These are phyloP conservation scores for Marronus borbonicus DNA, from an alignment of 2,888 invertebrate genomes.

Conservation along the genomic window DNA sequence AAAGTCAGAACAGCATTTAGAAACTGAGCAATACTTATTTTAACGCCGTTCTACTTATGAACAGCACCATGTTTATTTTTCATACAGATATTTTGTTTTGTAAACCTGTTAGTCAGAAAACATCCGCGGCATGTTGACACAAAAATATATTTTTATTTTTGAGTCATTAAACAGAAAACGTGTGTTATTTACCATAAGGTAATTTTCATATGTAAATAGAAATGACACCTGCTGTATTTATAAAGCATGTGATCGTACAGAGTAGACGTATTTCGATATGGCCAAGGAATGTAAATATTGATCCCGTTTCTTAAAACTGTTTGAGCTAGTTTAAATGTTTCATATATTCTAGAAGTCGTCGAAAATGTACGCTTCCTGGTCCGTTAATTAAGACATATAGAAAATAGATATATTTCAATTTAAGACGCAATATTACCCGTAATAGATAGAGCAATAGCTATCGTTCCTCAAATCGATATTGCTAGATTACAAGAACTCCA, in stretches of 20 bases:
- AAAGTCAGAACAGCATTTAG: no score
- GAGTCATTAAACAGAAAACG: not conserved
- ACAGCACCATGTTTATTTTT: not conserved
- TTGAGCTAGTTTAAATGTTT: not conserved
- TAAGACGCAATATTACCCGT: not conserved
- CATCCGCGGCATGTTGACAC: not conserved
- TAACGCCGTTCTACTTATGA: not conserved
- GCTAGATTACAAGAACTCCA: not conserved
- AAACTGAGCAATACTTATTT: no score
- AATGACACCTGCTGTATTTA: constrained; percentile 9
- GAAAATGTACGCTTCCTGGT: not conserved
- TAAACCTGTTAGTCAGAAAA: not conserved
- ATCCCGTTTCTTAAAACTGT: not conserved
- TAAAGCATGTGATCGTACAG: not conserved
- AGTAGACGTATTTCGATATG: not conserved
- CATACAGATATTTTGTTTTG: not conserved
- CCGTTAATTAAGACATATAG: not conserved
- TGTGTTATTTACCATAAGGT: not conserved
- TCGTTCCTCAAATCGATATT: not conserved
- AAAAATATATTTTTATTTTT: not conserved
- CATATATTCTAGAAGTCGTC: not conserved
- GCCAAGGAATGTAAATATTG: constrained; percentile 5
- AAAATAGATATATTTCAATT: not conserved
- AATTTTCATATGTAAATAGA: constrained; percentile 8
- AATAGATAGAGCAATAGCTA: not conserved